Base-by-base conservation (phyloP, 2,888 invertebrate species). In the Morpho achilles region DNA sequence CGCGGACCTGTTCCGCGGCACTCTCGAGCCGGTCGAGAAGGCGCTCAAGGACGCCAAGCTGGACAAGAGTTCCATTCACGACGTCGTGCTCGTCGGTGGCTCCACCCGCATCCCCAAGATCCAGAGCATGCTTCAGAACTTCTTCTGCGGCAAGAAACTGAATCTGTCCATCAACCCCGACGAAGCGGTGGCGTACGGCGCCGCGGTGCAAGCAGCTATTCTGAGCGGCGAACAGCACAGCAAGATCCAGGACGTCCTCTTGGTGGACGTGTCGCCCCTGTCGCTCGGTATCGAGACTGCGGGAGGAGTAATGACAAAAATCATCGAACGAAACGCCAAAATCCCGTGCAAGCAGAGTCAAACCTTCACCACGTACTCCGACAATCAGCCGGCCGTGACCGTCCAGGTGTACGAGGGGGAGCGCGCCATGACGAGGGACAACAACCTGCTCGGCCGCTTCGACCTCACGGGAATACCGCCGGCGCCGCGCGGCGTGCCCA, bases 231-330 rank as follows among this genome's bases (percentile, higher is more conserved):
- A 94, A 93, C 92, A 92, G 7, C 94, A 95, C 72, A 87, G 92
- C 8, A 91, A 86, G 77, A 94, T 96, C 61, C 94, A 94, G 75
- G 95, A 93, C 66, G 75, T 83, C 79, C 43, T 80, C 82, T 92
- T 50, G 9, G 87, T 92, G 7, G 92, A 92, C 66, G 91, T 92
- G 49, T 76, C 91, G 7, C 88, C 88, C 69, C 76, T 94, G 22
- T 94, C 94, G 0, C 80, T 94, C 60, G 94, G 94, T 53, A 94
- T 94, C 59, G 95, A 95, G 77, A 94, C 94, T 0, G 94, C 94
- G 10, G 94, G 94, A 9, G 94, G 94, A 9, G 94, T 94, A 3
- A 94, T 95, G 94, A 90, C 92, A 3, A 94, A 93, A 65, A 91
- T 95, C 45, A 91, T 95, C 54, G 93, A 94, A 67, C 84, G 94